phyloP scores from a whole-genome alignment of 1,140 invertebrate species.

The Heliconius congener region DNA sequence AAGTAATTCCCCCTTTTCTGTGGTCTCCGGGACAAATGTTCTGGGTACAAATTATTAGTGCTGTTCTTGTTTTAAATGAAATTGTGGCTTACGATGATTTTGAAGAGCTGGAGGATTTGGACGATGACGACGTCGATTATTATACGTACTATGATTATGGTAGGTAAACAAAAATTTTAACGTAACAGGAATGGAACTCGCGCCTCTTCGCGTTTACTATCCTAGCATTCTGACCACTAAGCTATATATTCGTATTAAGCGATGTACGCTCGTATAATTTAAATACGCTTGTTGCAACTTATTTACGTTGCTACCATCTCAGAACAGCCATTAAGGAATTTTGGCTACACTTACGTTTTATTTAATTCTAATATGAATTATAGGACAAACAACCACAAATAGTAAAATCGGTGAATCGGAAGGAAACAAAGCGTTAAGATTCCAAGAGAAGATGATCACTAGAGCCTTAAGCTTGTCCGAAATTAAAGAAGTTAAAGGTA shows the following conservation, averaged over 20 bases:
- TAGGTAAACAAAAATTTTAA: neutral
- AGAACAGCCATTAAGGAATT: no score
- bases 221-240: no score
- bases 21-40: slow-evolving; percentile 7
- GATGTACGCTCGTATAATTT: no score
- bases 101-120: slow-evolving; percentile 7
- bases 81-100: neutral
- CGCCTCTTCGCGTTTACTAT: no score
- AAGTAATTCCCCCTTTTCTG: slow-evolving; percentile 3
- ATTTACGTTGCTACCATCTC: no score
- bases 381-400: neutral
- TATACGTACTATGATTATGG: slow-evolving; percentile 9
- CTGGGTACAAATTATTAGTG: neutral
- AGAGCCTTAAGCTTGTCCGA: neutral
- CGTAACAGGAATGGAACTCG: no score
- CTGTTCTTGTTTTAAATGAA: neutral
- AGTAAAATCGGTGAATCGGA: neutral
- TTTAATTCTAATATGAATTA: neutral
- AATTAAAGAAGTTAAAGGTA: neutral
- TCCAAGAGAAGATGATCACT: neutral
- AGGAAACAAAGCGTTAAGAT: neutral
- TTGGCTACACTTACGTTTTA: neutral
- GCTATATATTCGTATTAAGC: no score
- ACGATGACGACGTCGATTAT: slow-evolving; percentile 6
- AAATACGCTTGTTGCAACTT: no score